Percentiles rank a stretch among this genome's conserved stretches.
Evolutionary conservation across 2,113 vertebrate genomes (phyloP).

Genomic region (Pedetes capensis): DNA sequence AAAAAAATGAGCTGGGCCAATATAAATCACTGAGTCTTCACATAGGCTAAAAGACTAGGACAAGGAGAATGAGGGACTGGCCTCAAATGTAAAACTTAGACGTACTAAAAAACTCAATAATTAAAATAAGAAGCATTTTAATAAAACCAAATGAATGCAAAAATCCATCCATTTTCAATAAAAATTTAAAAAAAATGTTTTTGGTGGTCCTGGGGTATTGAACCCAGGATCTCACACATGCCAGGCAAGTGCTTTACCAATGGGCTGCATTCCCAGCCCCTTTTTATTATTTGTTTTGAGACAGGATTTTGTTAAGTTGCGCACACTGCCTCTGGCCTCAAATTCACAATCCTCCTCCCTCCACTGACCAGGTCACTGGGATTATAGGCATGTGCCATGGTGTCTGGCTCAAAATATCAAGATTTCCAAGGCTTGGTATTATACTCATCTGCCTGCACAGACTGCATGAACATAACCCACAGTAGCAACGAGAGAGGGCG

Average conservation of each 20-base stretch:
- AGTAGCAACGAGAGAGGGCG: fast-evolving
- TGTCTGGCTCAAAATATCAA: neutral
- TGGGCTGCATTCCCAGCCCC: too few relatives aligned
- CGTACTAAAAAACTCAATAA: neutral
- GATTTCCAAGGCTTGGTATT: neutral
- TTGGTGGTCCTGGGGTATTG: too few relatives aligned
- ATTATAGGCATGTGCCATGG: too few relatives aligned
- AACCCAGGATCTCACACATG: too few relatives aligned
- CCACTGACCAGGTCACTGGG: too few relatives aligned
- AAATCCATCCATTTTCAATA: neutral
- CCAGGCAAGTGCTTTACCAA: too few relatives aligned
- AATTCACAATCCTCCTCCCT: too few relatives aligned
- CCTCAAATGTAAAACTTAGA: neutral
- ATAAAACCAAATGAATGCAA: neutral
- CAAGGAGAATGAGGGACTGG: neutral
- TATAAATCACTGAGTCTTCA: neutral
- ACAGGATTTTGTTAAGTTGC: too few relatives aligned
- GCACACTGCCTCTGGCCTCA: too few relatives aligned
- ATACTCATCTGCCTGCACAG: neutral
- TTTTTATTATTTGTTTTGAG: too few relatives aligned
- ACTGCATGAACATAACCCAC: neutral
- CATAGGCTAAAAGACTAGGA: neutral
- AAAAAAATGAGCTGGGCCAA: neutral
- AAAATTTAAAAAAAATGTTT: too few relatives aligned
- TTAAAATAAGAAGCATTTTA: slow-evolving; percentile 23